Conservation (phyloP, 2,888 invertebrate species). For the Microplitis manilae region DNA sequence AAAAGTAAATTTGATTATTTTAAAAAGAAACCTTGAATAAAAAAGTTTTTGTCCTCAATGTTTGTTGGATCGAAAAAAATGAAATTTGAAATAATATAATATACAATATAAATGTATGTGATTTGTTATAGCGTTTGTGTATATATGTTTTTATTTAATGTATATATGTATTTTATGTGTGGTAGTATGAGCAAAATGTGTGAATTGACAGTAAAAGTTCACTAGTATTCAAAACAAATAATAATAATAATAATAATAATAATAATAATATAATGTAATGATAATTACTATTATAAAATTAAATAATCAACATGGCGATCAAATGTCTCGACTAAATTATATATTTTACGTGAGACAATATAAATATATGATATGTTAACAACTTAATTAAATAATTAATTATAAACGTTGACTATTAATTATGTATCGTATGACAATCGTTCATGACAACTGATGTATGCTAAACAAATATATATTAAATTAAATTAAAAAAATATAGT, state of each 20-base stretch:
- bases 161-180: neutral
- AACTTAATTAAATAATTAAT: neutral
- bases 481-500: neutral
- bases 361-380: neutral
- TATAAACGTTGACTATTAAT: neutral
- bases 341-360: neutral
- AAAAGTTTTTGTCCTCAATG: constrained; percentile 5
- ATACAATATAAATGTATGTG: neutral
- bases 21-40: constrained; percentile 2
- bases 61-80: constrained; percentile 12
- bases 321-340: neutral
- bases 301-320: neutral
- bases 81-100: neutral
- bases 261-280: neutral
- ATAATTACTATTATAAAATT: neutral
- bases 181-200: neutral
- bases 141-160: neutral
- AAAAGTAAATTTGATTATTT: neutral
- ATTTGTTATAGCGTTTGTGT: neutral
- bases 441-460: neutral
- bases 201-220: neutral
- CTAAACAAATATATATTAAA: neutral
- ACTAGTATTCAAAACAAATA: neutral
- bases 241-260: neutral
- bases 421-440: neutral